Evolutionary conservation across 2,797 vertebrate genomes (phyloP).

Genomic region (Knipowitschia caucasica): DNA sequence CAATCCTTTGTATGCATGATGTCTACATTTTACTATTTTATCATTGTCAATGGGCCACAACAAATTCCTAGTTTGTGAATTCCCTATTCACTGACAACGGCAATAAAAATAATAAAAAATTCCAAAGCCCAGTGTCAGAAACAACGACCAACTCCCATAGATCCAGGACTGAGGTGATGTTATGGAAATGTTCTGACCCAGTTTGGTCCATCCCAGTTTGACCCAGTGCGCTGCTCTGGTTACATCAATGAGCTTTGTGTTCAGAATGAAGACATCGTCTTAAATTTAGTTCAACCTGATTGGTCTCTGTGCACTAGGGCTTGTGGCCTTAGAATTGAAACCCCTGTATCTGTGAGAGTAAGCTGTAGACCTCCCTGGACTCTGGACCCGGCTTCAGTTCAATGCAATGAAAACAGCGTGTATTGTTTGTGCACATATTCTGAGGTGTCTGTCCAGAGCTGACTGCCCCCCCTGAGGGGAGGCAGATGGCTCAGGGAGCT

Average conservation of each 20-base stretch:
- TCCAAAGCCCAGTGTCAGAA: too few relatives aligned
- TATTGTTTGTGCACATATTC: constrained; percentile 6
- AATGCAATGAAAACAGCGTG: constrained; percentile 5
- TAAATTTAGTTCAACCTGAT: not conserved
- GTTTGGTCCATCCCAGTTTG: not conserved
- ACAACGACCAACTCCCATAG: too few relatives aligned
- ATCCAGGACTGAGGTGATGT: not conserved
- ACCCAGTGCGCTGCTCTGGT: not conserved
- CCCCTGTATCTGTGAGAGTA: too few relatives aligned
- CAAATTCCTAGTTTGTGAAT: too few relatives aligned
- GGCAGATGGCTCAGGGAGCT: constrained; percentile 55
- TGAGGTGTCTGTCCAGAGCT: constrained; percentile 29
- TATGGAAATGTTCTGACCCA: not conserved
- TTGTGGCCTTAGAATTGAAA: too few relatives aligned
- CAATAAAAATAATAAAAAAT: too few relatives aligned
- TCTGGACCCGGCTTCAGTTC: constrained; percentile 1
- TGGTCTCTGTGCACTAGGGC: not conserved
- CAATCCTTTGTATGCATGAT: too few relatives aligned
- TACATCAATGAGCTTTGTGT: not conserved
- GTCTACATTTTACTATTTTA: too few relatives aligned
- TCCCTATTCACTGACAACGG: too few relatives aligned
- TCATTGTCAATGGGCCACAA: too few relatives aligned
- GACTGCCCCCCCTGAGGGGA: constrained; percentile 44
- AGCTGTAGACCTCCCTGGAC: too few relatives aligned
- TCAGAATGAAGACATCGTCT: not conserved